Percentiles rank a stretch among this genome's conserved stretches.
Evolutionary conservation across 2,797 vertebrate species (phyloP).

Genomic region (Danio albolineatus): DNA sequence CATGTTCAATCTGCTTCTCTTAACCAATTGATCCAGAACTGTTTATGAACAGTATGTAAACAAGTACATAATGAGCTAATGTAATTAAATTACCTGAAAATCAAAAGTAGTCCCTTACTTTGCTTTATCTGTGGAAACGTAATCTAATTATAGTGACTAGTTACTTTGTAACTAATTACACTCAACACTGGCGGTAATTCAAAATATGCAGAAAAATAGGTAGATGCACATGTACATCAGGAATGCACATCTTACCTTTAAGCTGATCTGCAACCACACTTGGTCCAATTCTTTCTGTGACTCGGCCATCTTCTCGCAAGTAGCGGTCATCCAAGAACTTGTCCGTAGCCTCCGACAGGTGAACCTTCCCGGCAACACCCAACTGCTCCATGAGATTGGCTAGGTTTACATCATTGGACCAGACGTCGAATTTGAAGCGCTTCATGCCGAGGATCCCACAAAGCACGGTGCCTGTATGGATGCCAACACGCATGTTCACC

Average conservation of each 20-base stretch:
- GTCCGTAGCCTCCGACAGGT: constrained; percentile 92
- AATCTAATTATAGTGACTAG: no score
- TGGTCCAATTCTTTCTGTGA: constrained; percentile 89
- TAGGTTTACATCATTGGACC: constrained; percentile 97
- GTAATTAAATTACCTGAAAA: no score
- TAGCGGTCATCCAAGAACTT: constrained; percentile 95
- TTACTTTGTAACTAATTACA: no score
- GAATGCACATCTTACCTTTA: constrained; percentile 83
- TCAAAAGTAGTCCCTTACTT: no score
- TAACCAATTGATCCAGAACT: no score
- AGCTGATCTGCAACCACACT: constrained; percentile 92
- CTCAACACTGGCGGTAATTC: no score
- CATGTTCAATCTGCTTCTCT: no score
- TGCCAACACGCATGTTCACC: constrained; percentile 97
- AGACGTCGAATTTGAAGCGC: constrained; percentile 96
- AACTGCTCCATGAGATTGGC: constrained; percentile 98
- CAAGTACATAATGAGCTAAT: no score
- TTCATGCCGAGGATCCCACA: constrained; percentile 98
- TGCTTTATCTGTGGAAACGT: no score
- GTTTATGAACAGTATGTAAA: no score
- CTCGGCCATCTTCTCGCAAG: constrained; percentile 88
- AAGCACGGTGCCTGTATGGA: constrained; percentile 93
- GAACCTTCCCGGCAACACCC: constrained; percentile 93
- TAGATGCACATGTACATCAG: background rate
- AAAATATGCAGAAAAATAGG: no score